Evolutionary conservation across 2,113 vertebrate species (phyloP), one percentile per base, ranked within the genome.

Genomic region (Melanostigma gelatinosum): DNA sequence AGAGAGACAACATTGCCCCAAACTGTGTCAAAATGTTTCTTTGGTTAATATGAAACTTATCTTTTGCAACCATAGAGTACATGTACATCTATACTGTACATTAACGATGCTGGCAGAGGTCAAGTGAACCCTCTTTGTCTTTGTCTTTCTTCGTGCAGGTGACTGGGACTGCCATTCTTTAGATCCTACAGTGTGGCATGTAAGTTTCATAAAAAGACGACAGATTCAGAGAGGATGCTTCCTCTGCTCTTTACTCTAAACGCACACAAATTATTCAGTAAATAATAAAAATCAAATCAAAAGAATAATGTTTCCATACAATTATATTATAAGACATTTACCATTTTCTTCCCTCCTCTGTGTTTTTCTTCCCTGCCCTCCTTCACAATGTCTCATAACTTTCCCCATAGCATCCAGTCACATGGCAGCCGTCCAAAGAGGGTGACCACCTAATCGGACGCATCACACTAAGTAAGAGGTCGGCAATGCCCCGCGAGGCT

Each of bases 341-440:
- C 13, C 1, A 22, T 40, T 9, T 74, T 8, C 7, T 12, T 40
- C 6, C 2, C 15, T 27, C 27, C 20, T 68, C 18, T 50, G 32
- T 60, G 9, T 34, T 34, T 22, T 22, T 11, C 20, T 22, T 72
- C 29, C n/a, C 6, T 7, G 4, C 7, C 12, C 12, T 22, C 2
- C 27, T 24, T 27, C 6, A 24, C 48, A 16, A 12, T 74, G 24
- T 32, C 4, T 70, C 7, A 27, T 29, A 27, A 67, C 34, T 27
- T 7, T 69, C 6, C 70, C 36, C 71, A 86, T 88, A 99, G 98
- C 97, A 99, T 94, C 98, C 98, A 16, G 97, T 98, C 63, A 97
- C 97, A 78, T 99, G 98, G 98, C 98, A 99, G 75, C 97, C 97
- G 58, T 99, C 98, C 88, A 99, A 99, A 94, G 98, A 99, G 83